A percentile compares a stretch with the other conserved stretches of the same genome.
Conservation (phyloP, 2,113 vertebrate species). For the Trochalopteron elliotii region DNA sequence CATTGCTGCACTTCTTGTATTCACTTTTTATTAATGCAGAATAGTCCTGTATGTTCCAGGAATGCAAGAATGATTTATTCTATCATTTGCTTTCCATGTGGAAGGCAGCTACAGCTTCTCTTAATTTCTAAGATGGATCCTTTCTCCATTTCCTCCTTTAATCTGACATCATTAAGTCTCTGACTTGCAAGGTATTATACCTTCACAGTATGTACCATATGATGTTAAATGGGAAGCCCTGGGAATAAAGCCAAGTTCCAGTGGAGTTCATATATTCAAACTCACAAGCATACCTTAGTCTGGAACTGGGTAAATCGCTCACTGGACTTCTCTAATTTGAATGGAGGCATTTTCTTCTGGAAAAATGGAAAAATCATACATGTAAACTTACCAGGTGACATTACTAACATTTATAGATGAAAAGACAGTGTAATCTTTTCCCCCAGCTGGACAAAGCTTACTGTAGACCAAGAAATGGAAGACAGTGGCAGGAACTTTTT, state of each 20-base stretch:
- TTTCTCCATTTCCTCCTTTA: not conserved
- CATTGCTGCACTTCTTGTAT: not conserved
- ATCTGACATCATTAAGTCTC: slow-evolving; percentile 7
- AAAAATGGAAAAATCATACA: not conserved
- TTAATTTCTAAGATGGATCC: not conserved
- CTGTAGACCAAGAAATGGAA: not conserved
- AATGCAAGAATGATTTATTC: not conserved
- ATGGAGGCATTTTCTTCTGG: not conserved
- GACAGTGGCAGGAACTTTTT: not conserved
- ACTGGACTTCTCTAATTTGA: not conserved
- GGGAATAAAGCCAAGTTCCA: not conserved
- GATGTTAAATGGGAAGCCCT: not conserved
- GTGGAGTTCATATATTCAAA: not conserved
- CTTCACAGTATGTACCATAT: not conserved
- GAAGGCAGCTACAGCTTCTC: not conserved
- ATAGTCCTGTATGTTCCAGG: not conserved
- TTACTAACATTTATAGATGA: not conserved
- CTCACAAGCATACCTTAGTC: not conserved
- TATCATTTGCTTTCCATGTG: not conserved
- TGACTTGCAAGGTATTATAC: not conserved
- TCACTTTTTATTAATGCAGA: not conserved
- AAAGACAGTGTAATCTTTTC: not conserved
- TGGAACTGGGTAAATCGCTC: not conserved
- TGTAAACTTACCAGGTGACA: not conserved
- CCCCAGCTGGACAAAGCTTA: not conserved